Base-by-base conservation (phyloP, 2,113 vertebrate genomes). In the Phylloscopus trochilus region DNA sequence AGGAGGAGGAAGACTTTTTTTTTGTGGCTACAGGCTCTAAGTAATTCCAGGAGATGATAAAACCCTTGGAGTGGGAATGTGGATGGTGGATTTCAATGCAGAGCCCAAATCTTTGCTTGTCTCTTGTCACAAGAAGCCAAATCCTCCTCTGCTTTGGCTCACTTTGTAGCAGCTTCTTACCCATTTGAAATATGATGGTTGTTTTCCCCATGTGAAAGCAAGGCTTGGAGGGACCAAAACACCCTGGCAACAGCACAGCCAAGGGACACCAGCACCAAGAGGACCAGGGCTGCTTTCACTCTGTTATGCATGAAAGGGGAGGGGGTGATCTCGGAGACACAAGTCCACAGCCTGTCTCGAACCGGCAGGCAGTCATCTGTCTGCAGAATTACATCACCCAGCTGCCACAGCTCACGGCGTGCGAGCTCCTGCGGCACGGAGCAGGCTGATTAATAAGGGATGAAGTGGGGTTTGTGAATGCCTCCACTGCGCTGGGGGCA, bases 251-350 rank as follows among this genome's bases (percentile, higher is more conserved):
- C 47, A 55, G 56, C 52, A 44, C 0, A 46, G 63, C 59, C 39
- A 15, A 33, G 30, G 41, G 49, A 16, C 24, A 44, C 1, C 26
- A 56, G 66, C 75, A 60, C 31, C 39, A 9, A 13, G 52, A 56
- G 53, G 1, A 75, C 17, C 62, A 44, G 74, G 79, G 66, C 53
- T 47, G 67, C 49, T 59, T 63, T 52, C 47, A 8, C 55, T 81
- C 67, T 0, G 0, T 12, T n/a, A 2, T 15, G 49, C 2, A 4
- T 11, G 37, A 26, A 30, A 49, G 55, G 30, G 39, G 39, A 26
- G 59, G 49, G 22, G 7, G 21, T 44, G 67, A 44, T 64, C 27
- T 13, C 5, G 44, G 58, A 78, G 62, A 52, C 10, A 5, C 10
- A 6, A 58, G 62, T 59, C 49, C 53, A 44, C 33, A 96, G 39